Conservation (phyloP, 2,113 vertebrate species). For the Cacatua alba region DNA sequence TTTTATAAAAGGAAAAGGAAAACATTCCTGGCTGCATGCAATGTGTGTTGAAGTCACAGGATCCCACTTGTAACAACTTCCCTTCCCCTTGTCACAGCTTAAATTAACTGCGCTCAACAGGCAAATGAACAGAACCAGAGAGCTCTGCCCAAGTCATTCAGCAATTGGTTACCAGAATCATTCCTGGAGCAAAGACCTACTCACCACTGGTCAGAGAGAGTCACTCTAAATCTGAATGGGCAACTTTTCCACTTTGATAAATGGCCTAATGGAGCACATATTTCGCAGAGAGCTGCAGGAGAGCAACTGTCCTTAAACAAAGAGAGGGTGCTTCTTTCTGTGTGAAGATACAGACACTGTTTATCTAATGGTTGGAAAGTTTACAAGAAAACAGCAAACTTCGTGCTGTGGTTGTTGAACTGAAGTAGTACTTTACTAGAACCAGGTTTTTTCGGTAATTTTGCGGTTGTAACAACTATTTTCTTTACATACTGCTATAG, state of each 20-base stretch:
- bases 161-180: not conserved
- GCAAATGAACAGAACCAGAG: not conserved
- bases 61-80: conserved; percentile 57
- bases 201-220: not conserved
- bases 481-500: conserved; percentile 78
- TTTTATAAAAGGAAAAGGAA: conserved; percentile 47
- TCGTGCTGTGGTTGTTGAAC: conserved; percentile 77
- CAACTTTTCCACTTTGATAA: not conserved
- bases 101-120: conserved; percentile 21
- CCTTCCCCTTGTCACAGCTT: conserved; percentile 41
- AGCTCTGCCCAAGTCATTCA: not conserved
- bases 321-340: not conserved
- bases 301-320: not conserved
- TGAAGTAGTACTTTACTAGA: conserved; percentile 75
- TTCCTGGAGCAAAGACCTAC: not conserved
- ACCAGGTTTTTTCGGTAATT: conserved; percentile 79
- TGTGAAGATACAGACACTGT: conserved; percentile 61
- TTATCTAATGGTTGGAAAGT: conserved; percentile 76
- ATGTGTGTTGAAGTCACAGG: conserved; percentile 52
- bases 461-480: conserved; percentile 78
- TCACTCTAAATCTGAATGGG: fast-evolving
- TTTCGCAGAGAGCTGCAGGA: conserved; percentile 5
- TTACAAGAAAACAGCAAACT: conserved; percentile 74
- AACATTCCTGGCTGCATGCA: conserved; percentile 62
- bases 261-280: not conserved